Percentiles rank a stretch among this genome's conserved stretches.
Conservation (phyloP, 2,113 vertebrate species). For the Mormoops blainvillei region DNA sequence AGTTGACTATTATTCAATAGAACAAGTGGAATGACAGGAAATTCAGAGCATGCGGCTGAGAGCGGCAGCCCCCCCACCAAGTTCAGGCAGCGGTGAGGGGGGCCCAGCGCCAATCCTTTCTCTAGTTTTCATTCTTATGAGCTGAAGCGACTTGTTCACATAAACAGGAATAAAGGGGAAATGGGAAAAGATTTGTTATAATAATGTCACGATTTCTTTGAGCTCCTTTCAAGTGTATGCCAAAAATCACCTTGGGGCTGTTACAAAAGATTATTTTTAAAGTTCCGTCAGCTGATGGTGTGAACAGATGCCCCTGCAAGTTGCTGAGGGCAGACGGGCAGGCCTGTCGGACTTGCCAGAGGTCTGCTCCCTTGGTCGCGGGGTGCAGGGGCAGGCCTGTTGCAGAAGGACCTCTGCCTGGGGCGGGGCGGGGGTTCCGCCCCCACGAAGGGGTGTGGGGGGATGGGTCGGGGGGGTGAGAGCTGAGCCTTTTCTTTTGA, state of each 20-base stretch:
- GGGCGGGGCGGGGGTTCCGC: no score
- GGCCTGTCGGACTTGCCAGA: accelerated
- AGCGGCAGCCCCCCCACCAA: accelerated
- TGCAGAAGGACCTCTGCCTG: background rate
- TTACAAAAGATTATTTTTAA: background rate
- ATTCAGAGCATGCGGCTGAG: accelerated
- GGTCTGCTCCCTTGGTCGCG: background rate
- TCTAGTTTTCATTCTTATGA: background rate
- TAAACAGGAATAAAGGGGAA: background rate
- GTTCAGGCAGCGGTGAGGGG: accelerated
- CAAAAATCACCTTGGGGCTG: background rate
- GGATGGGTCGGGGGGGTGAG: accelerated
- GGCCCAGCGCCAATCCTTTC: accelerated
- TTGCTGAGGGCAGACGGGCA: no score
- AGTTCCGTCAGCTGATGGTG: background rate
- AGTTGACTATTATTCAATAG: background rate
- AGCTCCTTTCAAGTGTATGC: background rate
- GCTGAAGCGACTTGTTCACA: background rate
- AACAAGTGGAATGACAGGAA: background rate
- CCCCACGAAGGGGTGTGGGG: no score
- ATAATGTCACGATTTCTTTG: background rate
- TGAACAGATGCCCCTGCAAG: background rate
- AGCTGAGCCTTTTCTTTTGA: no score
- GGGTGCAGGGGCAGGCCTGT: no score
- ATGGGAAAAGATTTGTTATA: background rate